Conservation (phyloP, 2,113 vertebrate species). For the Oxyruncus cristatus region DNA sequence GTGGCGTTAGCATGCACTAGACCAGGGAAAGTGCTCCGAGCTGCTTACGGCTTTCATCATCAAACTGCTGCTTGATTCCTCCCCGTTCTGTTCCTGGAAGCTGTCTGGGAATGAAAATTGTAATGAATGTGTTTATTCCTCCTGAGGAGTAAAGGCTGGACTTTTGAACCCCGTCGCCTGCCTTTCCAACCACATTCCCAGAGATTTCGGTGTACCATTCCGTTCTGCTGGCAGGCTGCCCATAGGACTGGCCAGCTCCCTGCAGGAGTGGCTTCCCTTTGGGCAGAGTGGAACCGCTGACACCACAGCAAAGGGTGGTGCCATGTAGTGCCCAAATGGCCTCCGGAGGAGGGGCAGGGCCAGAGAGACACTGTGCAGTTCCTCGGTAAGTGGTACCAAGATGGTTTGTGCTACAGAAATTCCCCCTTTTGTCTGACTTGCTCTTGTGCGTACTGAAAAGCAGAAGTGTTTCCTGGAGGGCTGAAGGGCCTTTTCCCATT, state of each 20-base stretch:
- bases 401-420: conserved; percentile 46
- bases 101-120: not conserved
- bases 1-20: rapidly evolving
- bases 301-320: not conserved
- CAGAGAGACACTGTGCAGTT: not conserved
- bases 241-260: rapidly evolving
- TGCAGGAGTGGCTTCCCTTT: not conserved
- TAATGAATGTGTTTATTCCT: not conserved
- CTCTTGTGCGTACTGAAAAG: conserved; percentile 1
- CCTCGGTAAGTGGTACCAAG: not conserved
- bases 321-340: not conserved
- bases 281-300: not conserved
- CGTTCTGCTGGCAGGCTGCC: not conserved
- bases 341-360: not conserved
- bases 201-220: rapidly evolving
- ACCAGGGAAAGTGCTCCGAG: not conserved
- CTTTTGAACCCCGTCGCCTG: rapidly evolving
- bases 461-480: conserved; percentile 22
- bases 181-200: not conserved
- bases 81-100: not conserved
- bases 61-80: not conserved
- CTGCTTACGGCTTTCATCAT: not conserved
- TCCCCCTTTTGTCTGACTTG: conserved; percentile 1
- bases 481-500: conserved; percentile 27
- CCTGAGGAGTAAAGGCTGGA: not conserved